Evolutionary conservation across 2,797 vertebrate genomes (phyloP).

Genomic region (Trematomus bernacchii): DNA sequence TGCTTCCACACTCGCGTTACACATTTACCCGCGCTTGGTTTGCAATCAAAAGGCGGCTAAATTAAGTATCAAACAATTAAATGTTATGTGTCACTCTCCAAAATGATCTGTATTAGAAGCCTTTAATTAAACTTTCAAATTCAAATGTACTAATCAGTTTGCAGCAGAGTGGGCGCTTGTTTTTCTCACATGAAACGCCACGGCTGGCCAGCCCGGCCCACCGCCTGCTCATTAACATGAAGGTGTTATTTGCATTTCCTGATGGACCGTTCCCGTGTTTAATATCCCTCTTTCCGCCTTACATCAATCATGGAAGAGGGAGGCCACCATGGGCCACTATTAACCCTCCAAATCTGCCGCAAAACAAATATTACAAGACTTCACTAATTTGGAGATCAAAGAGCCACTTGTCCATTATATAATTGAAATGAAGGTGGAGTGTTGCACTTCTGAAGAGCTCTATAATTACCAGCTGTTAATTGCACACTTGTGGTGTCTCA

Average conservation of each 20-base stretch:
- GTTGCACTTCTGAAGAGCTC: constrained; percentile 97
- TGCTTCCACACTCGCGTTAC: constrained; percentile 70
- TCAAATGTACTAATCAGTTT: constrained; percentile 86
- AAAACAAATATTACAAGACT: constrained; percentile 99
- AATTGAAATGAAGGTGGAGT: constrained; percentile 98
- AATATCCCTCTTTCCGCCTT: constrained; percentile 87
- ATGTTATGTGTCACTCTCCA: constrained; percentile 90
- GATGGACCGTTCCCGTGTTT: constrained; percentile 90
- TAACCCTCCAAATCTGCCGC: constrained; percentile 98
- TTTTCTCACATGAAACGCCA: constrained; percentile 86
- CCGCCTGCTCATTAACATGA: constrained; percentile 91
- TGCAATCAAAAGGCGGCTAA: constrained; percentile 87
- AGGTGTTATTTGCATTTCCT: constrained; percentile 93
- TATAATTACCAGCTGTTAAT: constrained; percentile 99
- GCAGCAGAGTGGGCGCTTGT: constrained; percentile 80
- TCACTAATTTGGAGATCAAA: constrained; percentile 99
- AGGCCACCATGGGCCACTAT: constrained; percentile 96
- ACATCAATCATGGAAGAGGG: constrained; percentile 92
- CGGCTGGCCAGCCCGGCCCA: constrained; percentile 80
- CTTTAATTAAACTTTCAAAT: constrained; percentile 93
- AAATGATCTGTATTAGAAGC: constrained; percentile 90
- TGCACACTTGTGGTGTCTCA: constrained; percentile 99
- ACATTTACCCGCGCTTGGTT: constrained; percentile 65
- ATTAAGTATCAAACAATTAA: constrained; percentile 92
- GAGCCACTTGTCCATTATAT: constrained; percentile 99